These are phyloP conservation scores for Julus scandinavius DNA, from an alignment of 2,888 invertebrate genomes.

Conservation along the genomic window DNA sequence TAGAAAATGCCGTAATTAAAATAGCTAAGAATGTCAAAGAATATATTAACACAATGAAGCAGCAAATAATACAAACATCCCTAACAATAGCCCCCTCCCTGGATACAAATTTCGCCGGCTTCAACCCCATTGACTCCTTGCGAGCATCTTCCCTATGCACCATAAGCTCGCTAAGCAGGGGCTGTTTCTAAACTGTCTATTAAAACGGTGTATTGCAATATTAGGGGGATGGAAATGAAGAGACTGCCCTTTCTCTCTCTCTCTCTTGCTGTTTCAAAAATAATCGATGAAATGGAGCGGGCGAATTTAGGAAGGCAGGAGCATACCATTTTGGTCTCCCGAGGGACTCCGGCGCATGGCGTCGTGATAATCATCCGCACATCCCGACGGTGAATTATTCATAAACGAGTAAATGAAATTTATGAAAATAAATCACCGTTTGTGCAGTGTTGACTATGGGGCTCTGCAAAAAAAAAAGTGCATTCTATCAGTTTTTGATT, in stretches of 20 bases:
- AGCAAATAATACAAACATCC: background rate
- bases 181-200: conserved; percentile 33
- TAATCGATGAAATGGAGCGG: conserved; percentile 49
- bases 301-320: conserved; percentile 45
- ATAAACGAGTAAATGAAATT: conserved; percentile 13
- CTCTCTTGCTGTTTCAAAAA: conserved; percentile 37
- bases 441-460: background rate
- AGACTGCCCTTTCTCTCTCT: background rate
- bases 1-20: conserved; percentile 2
- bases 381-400: background rate
- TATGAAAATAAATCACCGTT: conserved; percentile 8
- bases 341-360: conserved; percentile 27
- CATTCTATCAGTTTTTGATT: background rate
- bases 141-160: background rate
- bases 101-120: background rate
- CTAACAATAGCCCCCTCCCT: background rate
- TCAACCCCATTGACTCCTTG: conserved; percentile 8
- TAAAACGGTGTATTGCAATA: conserved; percentile 21
- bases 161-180: background rate
- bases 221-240: conserved; percentile 23
- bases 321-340: conserved; percentile 41
- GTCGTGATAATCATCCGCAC: background rate
- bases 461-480: background rate
- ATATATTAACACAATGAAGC: conserved; percentile 33
- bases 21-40: conserved; percentile 27